phyloP scores from a whole-genome alignment of 2,113 vertebrate genomes.

The Ophiodon elongatus region DNA sequence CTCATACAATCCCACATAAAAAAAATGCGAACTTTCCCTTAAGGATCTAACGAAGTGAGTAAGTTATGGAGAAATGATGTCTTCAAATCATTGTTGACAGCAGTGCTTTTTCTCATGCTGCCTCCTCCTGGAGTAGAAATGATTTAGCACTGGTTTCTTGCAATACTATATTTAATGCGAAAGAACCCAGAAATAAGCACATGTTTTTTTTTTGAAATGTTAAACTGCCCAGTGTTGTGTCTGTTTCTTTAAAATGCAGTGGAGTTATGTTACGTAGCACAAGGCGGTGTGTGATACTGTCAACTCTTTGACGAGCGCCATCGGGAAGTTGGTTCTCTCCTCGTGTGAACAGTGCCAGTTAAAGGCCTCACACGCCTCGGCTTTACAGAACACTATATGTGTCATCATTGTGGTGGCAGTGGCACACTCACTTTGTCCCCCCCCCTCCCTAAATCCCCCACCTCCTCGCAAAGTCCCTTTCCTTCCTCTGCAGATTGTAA shows the following conservation, averaged over 20 bases:
- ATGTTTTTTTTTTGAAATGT: background rate
- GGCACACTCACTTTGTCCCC: constrained; percentile 47
- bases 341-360: constrained; percentile 61
- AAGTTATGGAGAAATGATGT: background rate
- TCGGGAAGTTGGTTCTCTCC: constrained; percentile 58
- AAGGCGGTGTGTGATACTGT: background rate
- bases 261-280: background rate
- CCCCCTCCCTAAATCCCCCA: constrained; percentile 6
- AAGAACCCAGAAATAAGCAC: background rate
- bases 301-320: constrained; percentile 32
- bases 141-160: background rate
- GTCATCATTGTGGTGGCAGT: constrained; percentile 57
- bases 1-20: background rate
- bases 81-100: background rate
- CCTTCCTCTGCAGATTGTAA: constrained; percentile 64
- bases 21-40: background rate
- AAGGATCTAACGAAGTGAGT: background rate
- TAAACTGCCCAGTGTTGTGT: background rate
- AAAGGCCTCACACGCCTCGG: constrained; percentile 43
- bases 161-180: background rate
- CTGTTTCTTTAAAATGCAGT: background rate
- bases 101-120: background rate
- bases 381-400: constrained; percentile 72
- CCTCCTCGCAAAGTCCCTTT: constrained; percentile 23
- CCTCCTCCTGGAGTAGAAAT: background rate